Evolutionary conservation across 2,888 invertebrate species (phyloP), one percentile per base, ranked within the genome.

Genomic region (Temnothorax rugatulus): DNA sequence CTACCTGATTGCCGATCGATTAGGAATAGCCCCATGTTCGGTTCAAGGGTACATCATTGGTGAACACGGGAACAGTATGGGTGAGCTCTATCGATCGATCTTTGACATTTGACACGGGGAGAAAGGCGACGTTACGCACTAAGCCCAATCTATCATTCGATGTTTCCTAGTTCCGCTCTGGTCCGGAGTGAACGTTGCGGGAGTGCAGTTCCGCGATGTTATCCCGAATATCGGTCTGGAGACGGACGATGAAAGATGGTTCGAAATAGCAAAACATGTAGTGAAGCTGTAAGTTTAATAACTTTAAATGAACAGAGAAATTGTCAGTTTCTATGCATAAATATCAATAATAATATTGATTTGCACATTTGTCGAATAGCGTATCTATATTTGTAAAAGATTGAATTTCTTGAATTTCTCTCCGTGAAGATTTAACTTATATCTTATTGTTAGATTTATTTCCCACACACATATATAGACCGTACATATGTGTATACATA

Each of bases 31-130:
- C 4, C 95, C 96, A 1, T 94, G 95, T 54, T 96, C 96, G 83
- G 95, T 96, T 75, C 96, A 96, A 86, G 97, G 96, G 7, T 96
- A 95, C 94, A 96, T 97, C 76, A 95, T 97, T 86, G 97, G 97
- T n/a, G 97, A 97, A 91, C 97, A 97, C 90, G 97, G 97, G 13
- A 96, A 96, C 86, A 95, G 95, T 61, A 96, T 96, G 93, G 96
- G 96, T 96, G 91, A 91, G 84, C 81, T 66, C 38, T 15, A 11
- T 47, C 38, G 38, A 79, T 59, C 15, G 18, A 69, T 63, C 41
- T 50, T 47, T 83, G 44, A 34, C 66, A 54, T 82, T 64, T 75
- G 25, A 59, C 34, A 34, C 54, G 41, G 68, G 50, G 85, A 74
- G 82, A 88, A 88, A 88, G 74, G 77, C 66, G 63, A 57, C 57